Evolutionary conservation across 2,797 vertebrate species (phyloP), one percentile per base, ranked within the genome.

Genomic region (Tympanoctomys barrerae): DNA sequence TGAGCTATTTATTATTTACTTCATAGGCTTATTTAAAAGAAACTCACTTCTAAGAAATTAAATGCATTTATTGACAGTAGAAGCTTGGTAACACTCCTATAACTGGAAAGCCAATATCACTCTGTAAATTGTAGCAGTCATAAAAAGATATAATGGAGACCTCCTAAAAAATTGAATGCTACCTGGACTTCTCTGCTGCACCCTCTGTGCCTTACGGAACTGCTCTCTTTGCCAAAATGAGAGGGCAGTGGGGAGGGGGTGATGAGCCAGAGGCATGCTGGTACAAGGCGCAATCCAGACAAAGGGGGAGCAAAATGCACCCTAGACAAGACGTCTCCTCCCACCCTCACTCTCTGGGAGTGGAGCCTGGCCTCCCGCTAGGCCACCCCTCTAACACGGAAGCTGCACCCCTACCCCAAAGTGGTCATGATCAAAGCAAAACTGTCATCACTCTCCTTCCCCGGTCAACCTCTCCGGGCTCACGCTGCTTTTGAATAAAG

Each of bases 31-130:
- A 73, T 75, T 42, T 62, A 36, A 62, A 70, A 89, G 81, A 68
- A 83, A 59, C 13, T 80, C 77, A 28, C 52, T 96, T 89, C 42
- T 71, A 68, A 95, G 88, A 95, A 62, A 39, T 59, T 85, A 91
- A 89, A 68, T 78, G 66, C 16, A 31, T 78, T 61, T 82, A 83
- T 83, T 90, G 84, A 89, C 84, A 91, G 39, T 7, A 49, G 57
- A 42, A 82, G 80, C 61, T 85, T 78, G n/a, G n/a, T 64, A 59
- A 92, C 42, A 64, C 26, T 62, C 61, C 39, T 42, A 3, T 54
- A 87, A 95, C 64, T 85, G 54, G 84, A 82, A 95, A 97, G 33
- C 73, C 28, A 81, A 10, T 81, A 85, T 59, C 7, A 22, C 33
- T 13, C 85, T 28, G 2, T 64, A 89, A 89, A 33, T 31, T 70